Evolutionary conservation across 2,113 vertebrate genomes (phyloP), one percentile per base, ranked within the genome.

Genomic region (Pipra filicauda): DNA sequence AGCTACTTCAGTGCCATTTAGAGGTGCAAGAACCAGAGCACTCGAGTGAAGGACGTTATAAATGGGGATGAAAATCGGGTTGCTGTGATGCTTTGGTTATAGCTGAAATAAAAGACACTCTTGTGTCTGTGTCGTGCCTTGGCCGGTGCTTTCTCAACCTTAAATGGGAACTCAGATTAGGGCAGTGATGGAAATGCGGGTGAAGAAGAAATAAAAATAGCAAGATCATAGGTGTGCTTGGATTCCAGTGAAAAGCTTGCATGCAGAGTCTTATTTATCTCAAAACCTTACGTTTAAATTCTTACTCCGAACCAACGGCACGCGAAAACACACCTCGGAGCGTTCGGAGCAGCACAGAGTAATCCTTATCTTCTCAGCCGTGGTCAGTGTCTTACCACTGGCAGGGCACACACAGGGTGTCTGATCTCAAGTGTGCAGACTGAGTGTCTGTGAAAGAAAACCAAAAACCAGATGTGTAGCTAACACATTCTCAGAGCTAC

Each of bases 291-390:
- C 2, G 1, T 81, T 65, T 69, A 37, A 67, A 58, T 91, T 78
- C 44, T 77, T 43, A 43, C 51, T 85, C 65, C 13, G 70, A 65
- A 88, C 24, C 8, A 8, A 12, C 2, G 20, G 48, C 57, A 15
- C 18, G 12, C 21, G 12, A 57, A 82, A 87, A 62, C 0, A 0
- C 30, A 52, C 43, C 85, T 80, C 0, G 0, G 35, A 92, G 79
- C 61, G 8, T 54, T 67, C 9, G 9, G 49, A 22, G 49, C 3
- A 54, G 54, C 66, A 41, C 61, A 43, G 74, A 57, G n/a, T 35
- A 91, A 82, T 79, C 41, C 58, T 94, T 92, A 92, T 77, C 89
- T 79, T 27, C 54, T 86, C 54, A 75, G 72, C 73, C 21, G 61
- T 57, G 88, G 72, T 54, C 0, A 12, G 65, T 65, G 85, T 67